Percentiles rank a stretch among this genome's conserved stretches.
Conservation (phyloP, 2,113 vertebrate species). For the Falcunculus frontatus region DNA sequence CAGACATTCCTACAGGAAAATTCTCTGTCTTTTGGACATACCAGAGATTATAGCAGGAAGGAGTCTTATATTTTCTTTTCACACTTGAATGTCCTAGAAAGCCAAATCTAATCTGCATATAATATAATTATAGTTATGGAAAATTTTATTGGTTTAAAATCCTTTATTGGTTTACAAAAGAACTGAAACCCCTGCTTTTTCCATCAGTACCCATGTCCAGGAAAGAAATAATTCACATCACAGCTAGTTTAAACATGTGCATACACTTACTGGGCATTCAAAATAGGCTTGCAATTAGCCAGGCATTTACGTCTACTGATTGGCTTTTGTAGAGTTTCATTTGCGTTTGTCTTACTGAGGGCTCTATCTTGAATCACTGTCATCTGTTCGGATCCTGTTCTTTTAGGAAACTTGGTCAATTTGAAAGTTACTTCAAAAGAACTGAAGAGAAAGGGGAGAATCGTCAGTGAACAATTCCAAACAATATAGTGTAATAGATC, state of each 20-base stretch:
- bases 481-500: background rate
- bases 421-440: background rate
- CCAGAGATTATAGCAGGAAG: background rate
- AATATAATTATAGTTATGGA: background rate
- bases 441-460: background rate
- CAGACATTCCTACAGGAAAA: background rate
- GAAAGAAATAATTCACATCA: background rate
- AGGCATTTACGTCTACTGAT: background rate
- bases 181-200: fast-evolving
- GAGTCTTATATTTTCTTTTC: background rate
- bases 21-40: background rate
- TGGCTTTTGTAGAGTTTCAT: background rate
- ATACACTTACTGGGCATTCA: background rate
- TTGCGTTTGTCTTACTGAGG: background rate
- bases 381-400: background rate
- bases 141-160: background rate
- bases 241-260: background rate
- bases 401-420: background rate
- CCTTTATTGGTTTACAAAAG: background rate
- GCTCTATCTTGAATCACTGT: background rate
- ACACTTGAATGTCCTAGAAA: background rate
- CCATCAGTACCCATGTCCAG: background rate
- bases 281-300: background rate
- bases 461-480: background rate
- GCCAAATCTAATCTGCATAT: background rate